Base-by-base conservation (phyloP, 2,797 vertebrate genomes). In the Clarias pachynema region DNA sequence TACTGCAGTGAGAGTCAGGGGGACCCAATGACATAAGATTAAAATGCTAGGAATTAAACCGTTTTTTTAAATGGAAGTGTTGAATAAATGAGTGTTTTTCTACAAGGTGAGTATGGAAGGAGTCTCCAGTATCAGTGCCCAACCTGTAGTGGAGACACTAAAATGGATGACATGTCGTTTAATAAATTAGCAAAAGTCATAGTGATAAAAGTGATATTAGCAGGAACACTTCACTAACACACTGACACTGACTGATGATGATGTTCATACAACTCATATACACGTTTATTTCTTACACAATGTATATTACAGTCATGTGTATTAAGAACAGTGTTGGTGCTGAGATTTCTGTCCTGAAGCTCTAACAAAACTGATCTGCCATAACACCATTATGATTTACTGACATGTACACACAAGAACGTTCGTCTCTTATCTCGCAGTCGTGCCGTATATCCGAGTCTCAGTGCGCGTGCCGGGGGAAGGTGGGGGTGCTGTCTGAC, bases 381-480 rank as follows among this genome's bases (percentile, higher is more conserved):
- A 1, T 49, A 16, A 57, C 6, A 18, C 7, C n/a, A 31, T 31
- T 37, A 62, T 37, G 14, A n/a, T 60, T 62, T 37, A 14, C 26
- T 12, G 16, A 75, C n/a, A 56, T 29, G n/a, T 26, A 74, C 16
- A 62, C 22, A 31, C 72, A 29, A 37, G 34, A 66, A 34, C 3
- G 29, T 77, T 37, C 24, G 15, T 8, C 29, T 66, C 31, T 77
- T 56, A 40, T 69, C 31, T 44, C 63, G 40, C 24, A 82, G 60
- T 37, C 62, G 1, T 31, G 49, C 16, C 79, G 89, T 69, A 29
- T 90, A 90, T 89, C 88, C 84, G 34, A 90, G 91, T 88, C 88
- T 77, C 80, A 82, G 69, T 73, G 49, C 37, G 72, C 44, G 44
- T 57, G 59, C 56, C 66, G 65, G 34, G 73, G 79, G 74, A 65